Percentiles rank a stretch among this genome's conserved stretches.
Conservation (phyloP, 2,797 vertebrate species). For the Otus scops region DNA sequence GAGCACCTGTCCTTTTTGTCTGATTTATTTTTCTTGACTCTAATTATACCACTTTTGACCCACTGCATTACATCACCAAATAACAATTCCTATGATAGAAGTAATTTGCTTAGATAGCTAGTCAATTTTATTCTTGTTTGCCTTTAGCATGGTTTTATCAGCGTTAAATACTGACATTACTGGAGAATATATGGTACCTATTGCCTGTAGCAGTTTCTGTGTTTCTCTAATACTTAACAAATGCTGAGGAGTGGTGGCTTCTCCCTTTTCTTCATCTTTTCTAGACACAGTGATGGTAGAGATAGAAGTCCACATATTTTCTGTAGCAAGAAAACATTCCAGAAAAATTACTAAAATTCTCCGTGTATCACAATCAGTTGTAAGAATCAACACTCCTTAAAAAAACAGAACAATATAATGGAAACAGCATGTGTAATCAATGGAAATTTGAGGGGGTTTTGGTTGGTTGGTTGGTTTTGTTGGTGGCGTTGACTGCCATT, state of each 20-base stretch:
- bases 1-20: constrained; percentile 49
- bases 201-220: constrained; percentile 31
- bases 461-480: constrained; percentile 22
- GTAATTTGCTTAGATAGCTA: constrained; percentile 29
- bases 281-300: constrained; percentile 34
- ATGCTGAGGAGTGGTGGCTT: constrained; percentile 26
- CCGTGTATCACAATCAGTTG: neutral
- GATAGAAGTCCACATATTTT: constrained; percentile 46
- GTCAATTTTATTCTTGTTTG: constrained; percentile 21
- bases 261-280: constrained; percentile 54
- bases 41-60: constrained; percentile 30
- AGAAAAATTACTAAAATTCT: neutral
- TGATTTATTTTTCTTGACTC: constrained; percentile 43
- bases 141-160: constrained; percentile 47
- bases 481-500: constrained; percentile 64
- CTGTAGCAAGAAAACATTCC: constrained; percentile 34
- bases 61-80: constrained; percentile 44
- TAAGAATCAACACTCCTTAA: neutral
- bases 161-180: constrained; percentile 13
- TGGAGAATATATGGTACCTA: neutral
- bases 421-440: constrained; percentile 66
- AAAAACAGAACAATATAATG: constrained; percentile 53
- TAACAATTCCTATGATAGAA: neutral
- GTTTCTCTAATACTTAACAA: constrained; percentile 46
- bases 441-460: constrained; percentile 6